Evolutionary conservation across 2,113 vertebrate species (phyloP).

Genomic region (Nicator chloris): DNA sequence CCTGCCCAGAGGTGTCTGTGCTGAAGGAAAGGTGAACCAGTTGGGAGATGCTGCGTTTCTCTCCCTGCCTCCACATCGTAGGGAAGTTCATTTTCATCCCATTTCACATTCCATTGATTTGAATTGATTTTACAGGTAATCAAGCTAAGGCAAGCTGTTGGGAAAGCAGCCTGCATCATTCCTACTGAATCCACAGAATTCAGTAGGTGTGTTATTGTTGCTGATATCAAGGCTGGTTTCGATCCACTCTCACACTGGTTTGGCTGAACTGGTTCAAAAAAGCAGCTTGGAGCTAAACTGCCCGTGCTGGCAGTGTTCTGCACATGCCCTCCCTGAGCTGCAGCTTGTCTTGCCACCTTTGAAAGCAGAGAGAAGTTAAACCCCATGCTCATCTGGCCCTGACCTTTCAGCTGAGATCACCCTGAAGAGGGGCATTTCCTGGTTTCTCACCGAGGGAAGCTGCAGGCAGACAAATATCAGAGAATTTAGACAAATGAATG

Average conservation of each 20-base stretch:
- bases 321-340: background rate
- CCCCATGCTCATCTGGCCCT: fast-evolving
- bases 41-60: background rate
- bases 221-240: background rate
- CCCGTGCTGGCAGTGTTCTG: background rate
- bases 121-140: background rate
- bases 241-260: background rate
- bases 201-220: background rate
- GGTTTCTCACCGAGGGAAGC: background rate
- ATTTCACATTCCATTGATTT: background rate
- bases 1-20: background rate
- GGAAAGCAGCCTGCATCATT: background rate
- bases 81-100: background rate
- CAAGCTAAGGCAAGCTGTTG: background rate
- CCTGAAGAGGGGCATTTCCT: background rate
- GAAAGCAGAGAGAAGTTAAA: background rate
- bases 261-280: background rate
- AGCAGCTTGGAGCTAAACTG: background rate
- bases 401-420: background rate
- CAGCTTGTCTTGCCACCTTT: background rate
- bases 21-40: background rate
- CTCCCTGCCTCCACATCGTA: background rate
- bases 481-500: background rate
- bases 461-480: background rate
- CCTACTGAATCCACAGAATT: background rate